A percentile compares a stretch with the other conserved stretches of the same genome.
These are phyloP conservation scores for Neuroterus valhalla DNA, from an alignment of 1,140 invertebrate species.

Conservation along the genomic window DNA sequence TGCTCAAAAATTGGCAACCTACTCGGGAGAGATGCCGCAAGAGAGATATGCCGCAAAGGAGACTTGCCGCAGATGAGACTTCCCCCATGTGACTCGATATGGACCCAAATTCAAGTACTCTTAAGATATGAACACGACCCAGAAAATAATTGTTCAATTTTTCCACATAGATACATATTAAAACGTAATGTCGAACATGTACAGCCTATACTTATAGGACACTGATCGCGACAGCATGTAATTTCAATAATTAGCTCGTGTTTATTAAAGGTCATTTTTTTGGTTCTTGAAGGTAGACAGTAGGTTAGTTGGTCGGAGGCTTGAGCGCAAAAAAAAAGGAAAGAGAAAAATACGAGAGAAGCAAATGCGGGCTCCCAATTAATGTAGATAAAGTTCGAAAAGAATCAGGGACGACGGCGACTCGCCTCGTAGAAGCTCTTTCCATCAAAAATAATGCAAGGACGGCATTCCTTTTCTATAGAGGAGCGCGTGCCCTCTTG, in stretches of 20 bases:
- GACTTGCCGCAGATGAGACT: too few species aligned
- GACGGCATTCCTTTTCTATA: constrained; percentile 36
- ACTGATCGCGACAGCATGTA: constrained; percentile 3
- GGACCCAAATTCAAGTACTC: too few species aligned
- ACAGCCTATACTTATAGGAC: too few species aligned
- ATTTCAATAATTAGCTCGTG: constrained; percentile 19
- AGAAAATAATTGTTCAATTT: too few species aligned
- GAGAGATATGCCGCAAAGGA: too few species aligned
- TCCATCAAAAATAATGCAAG: constrained; percentile 34
- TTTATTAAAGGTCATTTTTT: constrained; percentile 15
- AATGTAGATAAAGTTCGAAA: constrained; percentile 51
- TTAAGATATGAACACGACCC: too few species aligned
- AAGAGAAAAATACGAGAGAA: constrained; percentile 40
- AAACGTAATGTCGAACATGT: too few species aligned
- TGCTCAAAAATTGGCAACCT: too few species aligned
- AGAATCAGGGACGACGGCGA: constrained; percentile 37
- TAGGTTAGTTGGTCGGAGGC: constrained; percentile 28
- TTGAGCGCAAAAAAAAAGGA: constrained; percentile 43
- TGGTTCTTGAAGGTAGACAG: constrained; percentile 12
- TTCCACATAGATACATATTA: too few species aligned
- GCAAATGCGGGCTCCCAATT: constrained; percentile 50
- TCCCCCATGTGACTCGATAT: too few species aligned
- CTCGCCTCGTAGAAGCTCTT: constrained; percentile 33
- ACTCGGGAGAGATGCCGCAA: too few species aligned
- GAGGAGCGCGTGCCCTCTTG: constrained; percentile 42